Evolutionary conservation across 2,113 vertebrate species (phyloP), one percentile per base, ranked within the genome.

Genomic region (Corydoras sp.): DNA sequence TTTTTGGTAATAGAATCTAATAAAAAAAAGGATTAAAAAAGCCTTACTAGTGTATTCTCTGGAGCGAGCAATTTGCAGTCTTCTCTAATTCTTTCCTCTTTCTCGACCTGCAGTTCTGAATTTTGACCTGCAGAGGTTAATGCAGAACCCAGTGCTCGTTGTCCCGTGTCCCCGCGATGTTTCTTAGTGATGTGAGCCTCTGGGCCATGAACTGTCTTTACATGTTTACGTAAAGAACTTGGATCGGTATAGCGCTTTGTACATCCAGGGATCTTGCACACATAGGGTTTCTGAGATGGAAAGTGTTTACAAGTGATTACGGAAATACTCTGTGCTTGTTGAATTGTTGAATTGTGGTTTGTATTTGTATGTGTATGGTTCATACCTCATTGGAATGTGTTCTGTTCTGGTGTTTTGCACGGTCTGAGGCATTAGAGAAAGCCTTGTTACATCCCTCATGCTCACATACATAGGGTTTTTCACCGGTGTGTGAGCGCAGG

Each of bases 191-290:
- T 92, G 1, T 99, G 96, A 62, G 96, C 96, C 0, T 99, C 96
- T 0, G 96, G 96, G 3, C 96, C 96, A 0, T 99, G 96, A 10
- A 99, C 96, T 0, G 96, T 99, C 83, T 99, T 98, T 43, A 99
- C 96, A 0, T 99, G 96, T 61, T 98, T 99, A 9, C 96, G 87
- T 62, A 99, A 86, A 0, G 96, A 99, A 77, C 96, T 99, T 64
- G 96, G 96, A 74, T 98, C 96, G 0, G 96, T 99, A 87, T 98
- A 98, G 61, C 96, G 92, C 75, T 99, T 99, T 75, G 94, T 98
- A 83, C 96, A 99, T 79, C 95, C 95, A 0, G 95, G 96, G 9
- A 99, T 95, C 86, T 99, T 99, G 65, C 96, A 98, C 9, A 98
- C 92, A 0, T 99, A 99, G 0, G 96, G 96, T 87, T 99, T 99